A percentile compares a stretch with the other conserved stretches of the same genome.
phyloP scores from a whole-genome alignment of 2,888 invertebrate species.

The Andricus curvator region DNA sequence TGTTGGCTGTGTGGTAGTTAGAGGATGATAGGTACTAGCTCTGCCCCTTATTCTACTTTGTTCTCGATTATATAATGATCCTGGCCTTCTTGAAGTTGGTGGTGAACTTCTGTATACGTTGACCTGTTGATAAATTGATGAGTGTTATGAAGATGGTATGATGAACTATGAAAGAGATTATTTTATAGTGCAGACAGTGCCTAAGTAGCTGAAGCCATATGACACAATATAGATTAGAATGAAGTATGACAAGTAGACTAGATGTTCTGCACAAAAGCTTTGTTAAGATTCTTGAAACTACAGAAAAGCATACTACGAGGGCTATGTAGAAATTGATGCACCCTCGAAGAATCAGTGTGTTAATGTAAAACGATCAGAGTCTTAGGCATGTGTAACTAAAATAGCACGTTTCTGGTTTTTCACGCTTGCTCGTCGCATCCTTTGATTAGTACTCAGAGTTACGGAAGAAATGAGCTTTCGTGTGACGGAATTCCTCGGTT shows the following conservation, averaged over 20 bases:
- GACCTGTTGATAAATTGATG: slow-evolving; percentile 16
- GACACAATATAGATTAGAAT: slow-evolving; percentile 50
- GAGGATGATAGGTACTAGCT: neutral
- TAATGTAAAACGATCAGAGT: slow-evolving; percentile 48
- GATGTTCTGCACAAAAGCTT: slow-evolving; percentile 44
- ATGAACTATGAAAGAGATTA: slow-evolving; percentile 4
- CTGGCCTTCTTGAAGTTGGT: neutral
- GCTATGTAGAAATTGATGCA: slow-evolving; percentile 45
- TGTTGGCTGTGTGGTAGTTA: neutral
- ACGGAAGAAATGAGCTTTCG: slow-evolving; percentile 48
- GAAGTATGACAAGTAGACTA: slow-evolving; percentile 51
- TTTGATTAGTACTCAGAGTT: slow-evolving; percentile 56
- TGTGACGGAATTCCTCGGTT: slow-evolving; percentile 44
- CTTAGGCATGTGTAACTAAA: slow-evolving; percentile 50
- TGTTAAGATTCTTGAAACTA: slow-evolving; percentile 49
- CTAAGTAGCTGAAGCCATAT: slow-evolving; percentile 48
- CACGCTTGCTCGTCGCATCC: slow-evolving; percentile 46
- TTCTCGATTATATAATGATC: neutral
- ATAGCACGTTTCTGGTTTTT: slow-evolving; percentile 41
- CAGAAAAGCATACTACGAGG: slow-evolving; percentile 54
- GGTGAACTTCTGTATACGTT: slow-evolving; percentile 3
- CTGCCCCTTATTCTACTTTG: neutral
- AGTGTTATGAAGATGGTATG: slow-evolving; percentile 16
- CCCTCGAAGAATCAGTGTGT: slow-evolving; percentile 52
- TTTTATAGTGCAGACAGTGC: slow-evolving; percentile 6